Base-by-base conservation (phyloP, 2,888 invertebrate species). In the Kryphioiulus occultus region DNA sequence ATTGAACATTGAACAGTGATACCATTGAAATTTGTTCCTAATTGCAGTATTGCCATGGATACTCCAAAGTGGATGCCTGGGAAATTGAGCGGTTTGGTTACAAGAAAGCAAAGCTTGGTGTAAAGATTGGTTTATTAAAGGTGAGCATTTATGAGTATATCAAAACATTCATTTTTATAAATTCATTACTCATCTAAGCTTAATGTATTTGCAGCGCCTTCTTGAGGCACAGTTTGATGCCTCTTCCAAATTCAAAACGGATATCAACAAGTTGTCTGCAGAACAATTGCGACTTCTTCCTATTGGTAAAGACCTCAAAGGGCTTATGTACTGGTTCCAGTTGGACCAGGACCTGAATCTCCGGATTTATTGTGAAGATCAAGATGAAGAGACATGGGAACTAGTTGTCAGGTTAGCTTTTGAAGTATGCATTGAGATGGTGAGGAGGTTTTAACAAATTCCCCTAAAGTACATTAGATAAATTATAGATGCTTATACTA, bases 61-160 rank as follows among this genome's bases (percentile, higher is more conserved):
- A 97, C 91, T 95, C 95, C 89, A 95, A 95, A 89, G 96, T 97
- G 91, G 98, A 98, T 94, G 98, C 96, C 88, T 98, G 98, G 98
- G 98, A 98, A 93, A 94, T 99, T 88, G 98, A 98, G 92, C 94
- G 98, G 90, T 98, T 98, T 93, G 98, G 98, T 68, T 99, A 98
- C 93, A 97, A 96, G 92, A 97, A 98, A 93, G 95, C 97, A 89
- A 95, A 96, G 90, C 93, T 97, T 86, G 94, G 95, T 90, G 96
- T 98, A 19, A 99, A 99, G 93, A 93, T 99, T 89, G 94, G 96
- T 90, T 94, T 97, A 90, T 94, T 99, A 88, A 97, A 98, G 94
- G 98, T 98, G 94, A 92, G 91, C 88, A n/a, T 35, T 84, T 84
- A 12, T 35, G 15, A 35, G 5, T 83, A 0, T 19, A 42, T 68